phyloP scores from a whole-genome alignment of 2,888 invertebrate genomes.

The Ariolimax columbianus region DNA sequence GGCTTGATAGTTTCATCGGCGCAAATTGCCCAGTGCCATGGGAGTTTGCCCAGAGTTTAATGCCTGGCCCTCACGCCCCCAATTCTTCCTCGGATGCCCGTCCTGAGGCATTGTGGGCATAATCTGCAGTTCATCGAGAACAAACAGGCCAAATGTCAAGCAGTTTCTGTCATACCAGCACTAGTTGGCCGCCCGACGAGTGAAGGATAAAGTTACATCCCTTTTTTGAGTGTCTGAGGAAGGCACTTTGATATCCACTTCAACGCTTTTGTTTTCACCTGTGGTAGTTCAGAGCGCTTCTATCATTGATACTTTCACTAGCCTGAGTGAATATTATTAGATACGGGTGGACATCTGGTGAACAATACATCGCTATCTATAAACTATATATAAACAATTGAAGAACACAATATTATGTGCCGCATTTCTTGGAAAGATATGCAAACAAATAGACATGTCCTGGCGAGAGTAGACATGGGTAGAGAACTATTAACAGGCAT shows the following conservation, averaged over 20 bases:
- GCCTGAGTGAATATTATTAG: too few relatives aligned
- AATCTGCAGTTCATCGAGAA: constrained; percentile 33
- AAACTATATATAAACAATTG: too few relatives aligned
- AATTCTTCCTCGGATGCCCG: not conserved
- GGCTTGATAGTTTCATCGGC: not conserved
- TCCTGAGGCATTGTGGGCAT: not conserved
- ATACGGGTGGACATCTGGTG: too few relatives aligned
- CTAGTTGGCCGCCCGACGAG: constrained; percentile 23
- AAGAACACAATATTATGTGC: too few relatives aligned
- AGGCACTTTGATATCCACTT: constrained; percentile 21
- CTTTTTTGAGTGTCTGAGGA: constrained; percentile 10
- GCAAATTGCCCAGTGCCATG: not conserved
- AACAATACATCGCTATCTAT: too few relatives aligned
- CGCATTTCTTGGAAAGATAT: too few relatives aligned
- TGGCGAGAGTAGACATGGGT: too few relatives aligned
- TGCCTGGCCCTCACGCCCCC: constrained; percentile 4
- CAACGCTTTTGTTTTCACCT: not conserved
- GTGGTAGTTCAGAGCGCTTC: not conserved
- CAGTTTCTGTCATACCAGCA: constrained; percentile 30
- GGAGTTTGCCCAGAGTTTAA: constrained; percentile 22
- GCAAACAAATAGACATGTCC: too few relatives aligned
- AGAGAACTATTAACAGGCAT: too few relatives aligned
- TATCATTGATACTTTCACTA: too few relatives aligned
- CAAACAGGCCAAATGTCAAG: constrained; percentile 33
- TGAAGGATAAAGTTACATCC: constrained; percentile 28